Evolutionary conservation across 2,797 vertebrate genomes (phyloP).

Genomic region (Centroberyx gerrardi): DNA sequence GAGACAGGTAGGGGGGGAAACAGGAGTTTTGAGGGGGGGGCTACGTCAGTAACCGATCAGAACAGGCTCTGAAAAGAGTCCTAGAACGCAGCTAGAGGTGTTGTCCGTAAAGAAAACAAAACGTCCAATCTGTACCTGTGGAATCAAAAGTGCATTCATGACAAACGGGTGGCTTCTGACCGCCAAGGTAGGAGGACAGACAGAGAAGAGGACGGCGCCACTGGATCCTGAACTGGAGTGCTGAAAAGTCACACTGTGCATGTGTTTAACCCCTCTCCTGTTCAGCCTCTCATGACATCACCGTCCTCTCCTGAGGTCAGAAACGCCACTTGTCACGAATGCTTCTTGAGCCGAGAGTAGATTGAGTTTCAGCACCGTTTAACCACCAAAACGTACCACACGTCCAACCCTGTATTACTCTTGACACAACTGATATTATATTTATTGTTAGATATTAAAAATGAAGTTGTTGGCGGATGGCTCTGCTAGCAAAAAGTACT

Average conservation of each 20-base stretch:
- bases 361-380: constrained; percentile 21
- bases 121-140: neutral
- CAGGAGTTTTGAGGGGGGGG: constrained; percentile 11
- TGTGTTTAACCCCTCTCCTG: neutral
- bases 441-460: constrained; percentile 12
- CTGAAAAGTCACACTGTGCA: neutral
- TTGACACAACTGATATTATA: neutral
- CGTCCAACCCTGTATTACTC: neutral
- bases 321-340: constrained; percentile 31
- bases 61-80: neutral
- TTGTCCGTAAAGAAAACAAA: too few relatives aligned
- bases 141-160: constrained; percentile 6
- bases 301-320: neutral
- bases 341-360: neutral
- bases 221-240: neutral
- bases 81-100: neutral
- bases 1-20: constrained; percentile 8
- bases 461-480: neutral
- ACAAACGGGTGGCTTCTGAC: neutral
- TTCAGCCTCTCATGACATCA: neutral
- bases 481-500: constrained; percentile 16
- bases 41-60: constrained; percentile 25
- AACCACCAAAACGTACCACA: neutral
- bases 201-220: neutral
- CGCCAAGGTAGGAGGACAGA: neutral